Evolutionary conservation across 1,140 invertebrate species (phyloP).

Genomic region (Apolygus lucorum): DNA sequence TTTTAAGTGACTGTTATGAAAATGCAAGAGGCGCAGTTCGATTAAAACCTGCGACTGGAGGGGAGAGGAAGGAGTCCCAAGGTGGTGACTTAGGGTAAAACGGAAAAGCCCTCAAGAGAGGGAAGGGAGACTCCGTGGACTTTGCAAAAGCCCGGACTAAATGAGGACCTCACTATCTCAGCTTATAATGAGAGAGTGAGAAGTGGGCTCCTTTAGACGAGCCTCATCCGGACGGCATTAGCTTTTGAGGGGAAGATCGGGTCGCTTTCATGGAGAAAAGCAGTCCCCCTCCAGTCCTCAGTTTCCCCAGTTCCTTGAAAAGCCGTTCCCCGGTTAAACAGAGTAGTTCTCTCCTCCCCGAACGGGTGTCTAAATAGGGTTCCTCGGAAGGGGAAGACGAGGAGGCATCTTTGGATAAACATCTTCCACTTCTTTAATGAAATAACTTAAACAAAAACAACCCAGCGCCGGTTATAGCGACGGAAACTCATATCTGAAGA

Average conservation of each 20-base stretch:
- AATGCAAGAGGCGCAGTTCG: background rate
- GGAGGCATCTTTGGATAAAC: background rate
- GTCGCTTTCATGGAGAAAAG: background rate
- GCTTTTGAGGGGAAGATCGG: background rate
- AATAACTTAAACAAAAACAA: background rate
- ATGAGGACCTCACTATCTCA: background rate
- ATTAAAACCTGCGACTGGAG: no score
- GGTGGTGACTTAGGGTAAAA: no score
- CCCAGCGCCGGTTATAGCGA: background rate
- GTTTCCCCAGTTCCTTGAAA: no score
- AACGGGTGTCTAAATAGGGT: background rate
- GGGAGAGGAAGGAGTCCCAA: background rate
- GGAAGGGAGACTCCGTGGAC: no score
- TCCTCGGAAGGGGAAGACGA: background rate
- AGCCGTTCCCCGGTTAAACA: background rate
- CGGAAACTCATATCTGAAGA: background rate
- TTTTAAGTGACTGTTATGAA: background rate
- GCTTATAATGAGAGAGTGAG: background rate
- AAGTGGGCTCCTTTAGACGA: background rate
- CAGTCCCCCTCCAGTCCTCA: no score
- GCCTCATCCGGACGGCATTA: background rate
- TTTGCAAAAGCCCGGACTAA: background rate
- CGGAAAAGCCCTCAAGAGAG: no score
- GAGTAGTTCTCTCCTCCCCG: background rate
- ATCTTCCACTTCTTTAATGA: background rate